These are phyloP conservation scores for Ramphastos sulfuratus DNA, from an alignment of 2,113 vertebrate genomes.

Conservation along the genomic window DNA sequence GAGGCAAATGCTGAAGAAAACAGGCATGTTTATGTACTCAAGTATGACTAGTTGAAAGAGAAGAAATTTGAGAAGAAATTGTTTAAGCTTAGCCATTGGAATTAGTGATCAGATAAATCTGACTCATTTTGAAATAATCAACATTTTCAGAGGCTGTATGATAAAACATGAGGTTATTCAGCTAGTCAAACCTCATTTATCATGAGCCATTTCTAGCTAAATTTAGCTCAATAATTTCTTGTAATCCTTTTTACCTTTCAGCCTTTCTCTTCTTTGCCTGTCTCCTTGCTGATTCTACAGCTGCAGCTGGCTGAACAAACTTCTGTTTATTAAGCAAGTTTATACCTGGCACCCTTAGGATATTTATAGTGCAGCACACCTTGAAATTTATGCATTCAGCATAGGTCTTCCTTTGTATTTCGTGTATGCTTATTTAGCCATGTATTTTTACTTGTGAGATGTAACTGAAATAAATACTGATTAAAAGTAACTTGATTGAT, in stretches of 20 bases:
- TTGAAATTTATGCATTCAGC: neutral
- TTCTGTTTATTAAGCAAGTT: neutral
- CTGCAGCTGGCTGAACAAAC: neutral
- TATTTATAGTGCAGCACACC: neutral
- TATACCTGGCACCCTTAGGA: neutral
- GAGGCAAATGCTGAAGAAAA: neutral
- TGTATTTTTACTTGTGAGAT: neutral
- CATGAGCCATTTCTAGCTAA: neutral
- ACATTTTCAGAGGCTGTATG: neutral
- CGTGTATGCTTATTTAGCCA: neutral
- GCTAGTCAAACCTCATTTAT: neutral
- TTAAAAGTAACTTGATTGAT: neutral
- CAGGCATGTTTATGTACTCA: neutral
- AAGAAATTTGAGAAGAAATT: neutral
- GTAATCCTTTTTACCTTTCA: neutral
- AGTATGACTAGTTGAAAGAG: neutral
- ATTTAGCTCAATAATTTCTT: neutral
- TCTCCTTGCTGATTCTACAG: neutral
- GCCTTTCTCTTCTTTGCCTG: neutral
- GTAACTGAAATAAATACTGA: neutral
- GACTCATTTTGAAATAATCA: neutral
- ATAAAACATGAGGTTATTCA: neutral
- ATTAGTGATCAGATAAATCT: neutral
- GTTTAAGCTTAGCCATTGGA: neutral
- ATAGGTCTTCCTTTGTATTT: neutral